These are phyloP conservation scores for Euclidia mi DNA, from an alignment of 2,888 invertebrate species.

Conservation along the genomic window DNA sequence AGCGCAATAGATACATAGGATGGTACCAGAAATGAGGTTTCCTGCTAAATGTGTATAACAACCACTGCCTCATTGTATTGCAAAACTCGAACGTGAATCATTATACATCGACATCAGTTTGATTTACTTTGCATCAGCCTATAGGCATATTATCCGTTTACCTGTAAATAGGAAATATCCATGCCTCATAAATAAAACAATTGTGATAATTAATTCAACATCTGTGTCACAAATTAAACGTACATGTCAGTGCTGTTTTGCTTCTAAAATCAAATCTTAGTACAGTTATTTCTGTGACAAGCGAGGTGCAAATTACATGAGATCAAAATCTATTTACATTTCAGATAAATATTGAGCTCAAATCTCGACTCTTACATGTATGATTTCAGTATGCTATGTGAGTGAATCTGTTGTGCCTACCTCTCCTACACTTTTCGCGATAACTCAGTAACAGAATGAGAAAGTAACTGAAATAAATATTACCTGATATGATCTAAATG, in stretches of 20 bases:
- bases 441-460: background rate
- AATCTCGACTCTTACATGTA: background rate
- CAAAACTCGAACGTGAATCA: constrained; percentile 58
- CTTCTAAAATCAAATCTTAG: background rate
- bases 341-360: background rate
- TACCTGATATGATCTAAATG: constrained; percentile 14
- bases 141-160: constrained; percentile 35
- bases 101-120: constrained; percentile 64
- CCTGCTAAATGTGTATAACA: constrained; percentile 58
- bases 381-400: too few species aligned
- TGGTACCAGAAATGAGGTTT: constrained; percentile 61
- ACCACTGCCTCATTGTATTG: constrained; percentile 58
- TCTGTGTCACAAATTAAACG: background rate
- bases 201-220: background rate
- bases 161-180: constrained; percentile 30
- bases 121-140: constrained; percentile 60
- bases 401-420: too few species aligned
- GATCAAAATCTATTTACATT: background rate
- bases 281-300: background rate
- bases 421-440: too few species aligned
- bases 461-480: constrained; percentile 15
- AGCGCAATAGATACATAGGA: constrained; percentile 51
- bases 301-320: background rate
- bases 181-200: constrained; percentile 10
- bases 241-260: background rate